Conservation (phyloP, 2,888 invertebrate species). For the Tridacna crocea region DNA sequence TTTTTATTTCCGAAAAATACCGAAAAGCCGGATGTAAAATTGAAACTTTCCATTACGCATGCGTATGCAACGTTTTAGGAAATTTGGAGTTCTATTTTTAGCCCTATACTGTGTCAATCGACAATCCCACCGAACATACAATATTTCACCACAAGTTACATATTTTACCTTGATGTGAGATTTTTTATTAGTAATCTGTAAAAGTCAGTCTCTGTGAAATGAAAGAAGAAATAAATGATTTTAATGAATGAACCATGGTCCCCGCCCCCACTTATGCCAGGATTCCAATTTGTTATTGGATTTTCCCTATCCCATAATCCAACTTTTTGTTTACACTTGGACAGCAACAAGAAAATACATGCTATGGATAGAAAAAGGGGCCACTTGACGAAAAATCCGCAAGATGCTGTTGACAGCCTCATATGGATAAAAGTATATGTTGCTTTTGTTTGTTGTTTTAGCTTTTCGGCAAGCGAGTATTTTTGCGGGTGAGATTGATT, state of each 20-base stretch:
- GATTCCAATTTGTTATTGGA: constrained; percentile 4
- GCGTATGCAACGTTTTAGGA: constrained; percentile 31
- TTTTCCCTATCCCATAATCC: constrained; percentile 62
- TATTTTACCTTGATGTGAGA: not conserved
- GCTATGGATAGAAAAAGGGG: constrained; percentile 80
- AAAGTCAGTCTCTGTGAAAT: not conserved
- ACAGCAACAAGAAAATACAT: constrained; percentile 35
- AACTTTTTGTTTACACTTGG: constrained; percentile 60
- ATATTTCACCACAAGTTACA: constrained; percentile 6
- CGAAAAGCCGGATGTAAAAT: no score
- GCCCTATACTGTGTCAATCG: constrained; percentile 39
- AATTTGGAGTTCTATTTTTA: constrained; percentile 47
- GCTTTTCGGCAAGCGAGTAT: no score
- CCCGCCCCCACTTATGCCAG: not conserved
- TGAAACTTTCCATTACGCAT: constrained; percentile 31
- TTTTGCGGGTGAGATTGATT: no score
- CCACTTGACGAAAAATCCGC: constrained; percentile 75
- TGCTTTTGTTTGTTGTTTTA: no score
- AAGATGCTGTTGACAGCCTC: constrained; percentile 75
- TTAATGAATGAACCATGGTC: not conserved
- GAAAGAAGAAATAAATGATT: not conserved
- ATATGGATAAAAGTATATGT: constrained; percentile 79
- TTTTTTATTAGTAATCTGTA: not conserved
- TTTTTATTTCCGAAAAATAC: no score
- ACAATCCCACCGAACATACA: no score